Base-by-base conservation (phyloP, 2,113 vertebrate genomes). In the Mobula birostris region DNA sequence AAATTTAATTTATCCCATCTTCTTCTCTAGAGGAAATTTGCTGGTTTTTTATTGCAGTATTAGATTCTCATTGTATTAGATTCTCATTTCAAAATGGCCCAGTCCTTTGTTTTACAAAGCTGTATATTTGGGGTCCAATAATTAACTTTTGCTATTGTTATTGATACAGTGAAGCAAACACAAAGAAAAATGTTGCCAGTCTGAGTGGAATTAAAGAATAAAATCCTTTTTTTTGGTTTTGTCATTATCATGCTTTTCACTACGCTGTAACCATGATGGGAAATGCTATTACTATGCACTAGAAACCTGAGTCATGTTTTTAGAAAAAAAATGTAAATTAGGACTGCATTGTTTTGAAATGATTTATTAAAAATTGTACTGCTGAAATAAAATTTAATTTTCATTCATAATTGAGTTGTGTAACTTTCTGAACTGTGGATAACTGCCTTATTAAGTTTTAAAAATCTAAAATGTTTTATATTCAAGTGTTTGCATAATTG, bases 361-460 rank as follows among this genome's bases (percentile, higher is more conserved):
- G 29, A 88, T 68, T 90, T n/a, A 68, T 19, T 3, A 58, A 36
- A 66, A 90, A 90, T 90, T 90, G 85, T 90, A 90, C 85, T 90
- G 85, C 61, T 90, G 85, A 90, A 90, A 90, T 90, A 90, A 90
- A 90, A 90, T 90, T 90, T 90, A 61, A 90, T 77, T n/a, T 32
- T 90, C 63, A 63, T 66, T 90, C 63, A 90, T 68, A 68, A 90
- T 19, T 90, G 61, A 66, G 63, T 61, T 66, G 85, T 90, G 29
- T n/a, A n/a, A 27, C 14, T 90, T 90, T n/a, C 29, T 90, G 58
- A 88, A 88, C 61, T 88, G 29, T 19, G 40, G 80, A 32, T 79
- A 24, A 27, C 17, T 48, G 40, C 27, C 9, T 61, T 36, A 66
- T 19, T n/a, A 63, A 19, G 19, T 17, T 24, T 48, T 48, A 24